Evolutionary conservation across 2,888 invertebrate genomes (phyloP).

Genomic region (Cephus pygmeus): DNA sequence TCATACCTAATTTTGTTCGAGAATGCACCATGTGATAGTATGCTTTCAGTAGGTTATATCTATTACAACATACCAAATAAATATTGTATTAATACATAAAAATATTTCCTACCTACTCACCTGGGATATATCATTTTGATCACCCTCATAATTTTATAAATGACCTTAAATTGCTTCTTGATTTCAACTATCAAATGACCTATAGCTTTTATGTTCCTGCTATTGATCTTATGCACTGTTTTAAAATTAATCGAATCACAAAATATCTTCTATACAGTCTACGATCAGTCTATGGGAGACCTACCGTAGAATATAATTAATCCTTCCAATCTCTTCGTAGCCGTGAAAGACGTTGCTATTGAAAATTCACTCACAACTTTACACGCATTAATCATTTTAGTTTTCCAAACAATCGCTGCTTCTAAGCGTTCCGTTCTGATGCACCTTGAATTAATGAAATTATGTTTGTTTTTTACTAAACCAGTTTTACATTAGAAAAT

Average conservation of each 20-base stretch:
- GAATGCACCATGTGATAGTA: conserved; percentile 68
- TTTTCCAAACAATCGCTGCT: conserved; percentile 69
- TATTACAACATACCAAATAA: conserved; percentile 46
- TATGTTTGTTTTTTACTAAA: conserved; percentile 3
- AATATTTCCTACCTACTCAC: conserved; percentile 5
- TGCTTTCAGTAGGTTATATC: conserved; percentile 68
- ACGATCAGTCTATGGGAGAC: not conserved
- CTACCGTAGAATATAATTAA: conserved; percentile 69
- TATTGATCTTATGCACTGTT: conserved; percentile 51
- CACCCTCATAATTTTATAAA: conserved; percentile 47
- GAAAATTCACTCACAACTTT: conserved; percentile 52
- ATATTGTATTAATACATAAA: no score
- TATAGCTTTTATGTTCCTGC: conserved; percentile 44
- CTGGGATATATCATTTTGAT: conserved; percentile 51
- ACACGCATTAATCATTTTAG: conserved; percentile 62
- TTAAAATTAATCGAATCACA: conserved; percentile 5
- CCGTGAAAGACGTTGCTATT: conserved; percentile 65
- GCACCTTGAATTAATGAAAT: conserved; percentile 62
- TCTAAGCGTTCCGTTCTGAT: conserved; percentile 72
- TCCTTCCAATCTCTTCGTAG: conserved; percentile 70
- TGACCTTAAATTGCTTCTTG: conserved; percentile 44
- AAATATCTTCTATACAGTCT: not conserved
- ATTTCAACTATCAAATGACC: conserved; percentile 50
- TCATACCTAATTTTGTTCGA: conserved; percentile 63
- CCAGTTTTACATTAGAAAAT: not conserved